Evolutionary conservation across 2,113 vertebrate genomes (phyloP), one percentile per base, ranked within the genome.

Genomic region (Psilopogon haemacephalus): DNA sequence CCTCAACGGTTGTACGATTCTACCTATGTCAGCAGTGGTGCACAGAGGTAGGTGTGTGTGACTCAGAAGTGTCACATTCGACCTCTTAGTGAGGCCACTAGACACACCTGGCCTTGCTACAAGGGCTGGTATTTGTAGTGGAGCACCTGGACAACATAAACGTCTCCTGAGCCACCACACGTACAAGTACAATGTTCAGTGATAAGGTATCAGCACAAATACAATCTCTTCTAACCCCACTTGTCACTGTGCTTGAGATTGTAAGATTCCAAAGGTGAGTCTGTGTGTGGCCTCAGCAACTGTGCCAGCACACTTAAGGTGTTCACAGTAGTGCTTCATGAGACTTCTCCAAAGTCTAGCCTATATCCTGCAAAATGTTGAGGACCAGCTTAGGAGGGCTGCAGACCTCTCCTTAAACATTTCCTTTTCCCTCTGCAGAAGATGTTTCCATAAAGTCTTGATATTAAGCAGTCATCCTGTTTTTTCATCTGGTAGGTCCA

Each of bases 291-390:
- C 35, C 48, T 46, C 27, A n/a, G 2, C n/a, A 82, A 44, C 2
- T 30, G 33, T 52, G 27, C 17, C 56, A 42, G 23, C 64, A 32
- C 12, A 35, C 15, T 59, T 69, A 24, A 0, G 5, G 62, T 16
- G 50, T 17, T 86, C 68, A n/a, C n/a, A 60, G 0, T 30, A 84
- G 71, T 0, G 0, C 10, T 56, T 60, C 5, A 11, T 26, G 17
- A 69, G 48, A 72, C 16, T 87, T 69, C 54, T 38, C 33, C 4
- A 4, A 82, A 38, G 4, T 19, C 62, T 48, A 44, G 18, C 13
- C 40, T 72, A 27, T 23, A 20, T 48, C 64, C 37, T 72, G n/a
- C 27, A 75, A 64, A 89, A 71, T 4, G 13, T 35, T 54, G 15
- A 5, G 40, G 42, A 42, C 8, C 5, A 0, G 64, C 33, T 76